A percentile compares a stretch with the other conserved stretches of the same genome.
phyloP scores from a whole-genome alignment of 35 echinoderm and acorn worm species.

The Eucidaris tribuloides region DNA sequence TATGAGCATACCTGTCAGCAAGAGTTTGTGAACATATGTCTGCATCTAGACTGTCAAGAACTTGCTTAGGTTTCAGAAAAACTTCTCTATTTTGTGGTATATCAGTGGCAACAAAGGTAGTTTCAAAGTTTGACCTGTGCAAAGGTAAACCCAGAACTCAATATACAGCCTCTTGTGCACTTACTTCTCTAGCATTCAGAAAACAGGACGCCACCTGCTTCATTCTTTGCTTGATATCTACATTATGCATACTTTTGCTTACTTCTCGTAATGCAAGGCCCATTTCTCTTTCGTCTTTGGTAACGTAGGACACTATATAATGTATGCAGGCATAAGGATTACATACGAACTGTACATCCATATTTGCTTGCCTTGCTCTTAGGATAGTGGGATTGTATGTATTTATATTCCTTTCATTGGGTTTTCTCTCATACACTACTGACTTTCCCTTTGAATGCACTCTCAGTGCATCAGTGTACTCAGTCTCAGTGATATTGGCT shows the following conservation, averaged over 20 bases:
- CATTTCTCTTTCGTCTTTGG: slow-evolving; percentile 66
- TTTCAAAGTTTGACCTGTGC: background rate
- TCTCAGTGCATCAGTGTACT: background rate
- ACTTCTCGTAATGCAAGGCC: background rate
- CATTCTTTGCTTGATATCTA: slow-evolving; percentile 28
- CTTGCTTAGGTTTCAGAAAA: background rate
- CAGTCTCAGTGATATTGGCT: background rate
- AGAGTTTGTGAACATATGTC: background rate
- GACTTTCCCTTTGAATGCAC: slow-evolving; percentile 4
- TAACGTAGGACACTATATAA: slow-evolving; percentile 53
- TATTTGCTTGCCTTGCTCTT: slow-evolving; percentile 55
- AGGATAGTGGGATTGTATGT: slow-evolving; percentile 41
- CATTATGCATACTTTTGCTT: background rate
- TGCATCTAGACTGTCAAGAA: background rate
- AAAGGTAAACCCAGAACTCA: slow-evolving; percentile 7
- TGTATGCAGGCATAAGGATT: slow-evolving; percentile 47
- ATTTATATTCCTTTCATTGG: slow-evolving; percentile 40
- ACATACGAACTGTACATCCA: slow-evolving; percentile 60
- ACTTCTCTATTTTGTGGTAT: background rate
- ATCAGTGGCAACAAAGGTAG: slow-evolving; percentile 6
- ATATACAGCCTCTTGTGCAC: slow-evolving; percentile 58
- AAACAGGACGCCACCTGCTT: slow-evolving; percentile 30
- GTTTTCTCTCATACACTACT: slow-evolving; percentile 23
- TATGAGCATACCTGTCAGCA: background rate
- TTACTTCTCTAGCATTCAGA: slow-evolving; percentile 45